phyloP scores from a whole-genome alignment of 2,113 vertebrate genomes.

The Pterocles orientalis region DNA sequence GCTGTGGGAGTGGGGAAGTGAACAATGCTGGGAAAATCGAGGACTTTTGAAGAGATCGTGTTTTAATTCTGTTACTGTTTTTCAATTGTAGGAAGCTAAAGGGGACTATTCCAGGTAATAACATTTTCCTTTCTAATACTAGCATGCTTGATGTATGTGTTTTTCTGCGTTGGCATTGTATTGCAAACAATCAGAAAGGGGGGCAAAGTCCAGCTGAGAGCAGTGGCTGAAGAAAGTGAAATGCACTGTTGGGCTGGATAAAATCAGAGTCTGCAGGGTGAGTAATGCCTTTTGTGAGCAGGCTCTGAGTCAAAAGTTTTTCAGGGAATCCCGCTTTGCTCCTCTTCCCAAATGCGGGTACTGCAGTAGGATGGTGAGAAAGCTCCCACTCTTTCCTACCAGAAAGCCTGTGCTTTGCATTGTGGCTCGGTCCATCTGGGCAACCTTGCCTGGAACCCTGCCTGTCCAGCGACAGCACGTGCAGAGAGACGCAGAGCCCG shows the following conservation, averaged over 20 bases:
- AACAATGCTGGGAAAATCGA: slow-evolving; percentile 67
- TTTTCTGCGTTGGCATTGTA: slow-evolving; percentile 52
- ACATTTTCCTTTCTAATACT: slow-evolving; percentile 63
- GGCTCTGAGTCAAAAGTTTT: slow-evolving; percentile 18
- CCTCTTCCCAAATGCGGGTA: not conserved
- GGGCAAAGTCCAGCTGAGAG: not conserved
- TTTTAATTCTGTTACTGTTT: slow-evolving; percentile 64
- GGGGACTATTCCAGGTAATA: slow-evolving; percentile 94
- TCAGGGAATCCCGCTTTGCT: not conserved
- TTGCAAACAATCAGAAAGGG: slow-evolving; percentile 24
- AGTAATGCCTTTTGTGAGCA: slow-evolving; percentile 63
- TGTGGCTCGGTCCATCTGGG: not conserved
- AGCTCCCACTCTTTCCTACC: not conserved
- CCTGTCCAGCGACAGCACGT: not conserved
- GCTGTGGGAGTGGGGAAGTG: slow-evolving; percentile 40
- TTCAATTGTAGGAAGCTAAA: slow-evolving; percentile 89
- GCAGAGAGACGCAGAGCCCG: not conserved
- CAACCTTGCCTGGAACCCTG: not conserved
- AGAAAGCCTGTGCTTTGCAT: not conserved
- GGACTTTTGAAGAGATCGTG: slow-evolving; percentile 18
- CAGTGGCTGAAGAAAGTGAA: slow-evolving; percentile 7
- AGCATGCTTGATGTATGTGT: slow-evolving; percentile 42
- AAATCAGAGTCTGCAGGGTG: slow-evolving; percentile 39
- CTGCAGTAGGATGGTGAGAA: not conserved
- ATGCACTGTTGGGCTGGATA: slow-evolving; percentile 24